A percentile compares a stretch with the other conserved stretches of the same genome.
These are phyloP conservation scores for Pollenia angustigena DNA, from an alignment of 2,888 invertebrate species.

Conservation along the genomic window DNA sequence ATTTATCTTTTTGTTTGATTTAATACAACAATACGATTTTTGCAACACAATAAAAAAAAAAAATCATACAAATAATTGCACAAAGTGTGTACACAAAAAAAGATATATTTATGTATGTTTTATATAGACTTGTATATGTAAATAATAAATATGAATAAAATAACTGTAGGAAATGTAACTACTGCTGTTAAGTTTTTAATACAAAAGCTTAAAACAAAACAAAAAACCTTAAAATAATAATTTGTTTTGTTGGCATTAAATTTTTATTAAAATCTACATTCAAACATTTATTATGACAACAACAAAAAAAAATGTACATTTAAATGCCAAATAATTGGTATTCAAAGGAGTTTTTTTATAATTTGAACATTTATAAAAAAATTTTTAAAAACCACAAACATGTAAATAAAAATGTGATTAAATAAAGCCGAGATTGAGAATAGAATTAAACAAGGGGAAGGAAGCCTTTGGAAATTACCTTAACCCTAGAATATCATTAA, in stretches of 20 bases:
- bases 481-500: too few species aligned
- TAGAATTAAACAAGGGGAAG: too few species aligned
- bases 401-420: not conserved
- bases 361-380: not conserved
- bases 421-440: not conserved
- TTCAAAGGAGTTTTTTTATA: not conserved
- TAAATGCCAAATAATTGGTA: slow-evolving; percentile 5
- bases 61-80: slow-evolving; percentile 48
- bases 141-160: slow-evolving; percentile 48
- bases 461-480: too few species aligned
- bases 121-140: slow-evolving; percentile 20
- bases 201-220: slow-evolving; percentile 9
- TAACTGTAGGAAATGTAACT: slow-evolving; percentile 42
- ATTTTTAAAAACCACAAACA: not conserved
- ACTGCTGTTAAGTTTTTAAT: slow-evolving; percentile 33
- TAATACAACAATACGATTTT: slow-evolving; percentile 51
- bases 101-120: slow-evolving; percentile 1
- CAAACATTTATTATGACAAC: not conserved
- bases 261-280: slow-evolving; percentile 32
- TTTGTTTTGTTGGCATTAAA: slow-evolving; percentile 29
- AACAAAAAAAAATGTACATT: not conserved
- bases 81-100: slow-evolving; percentile 29
- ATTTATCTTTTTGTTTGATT: slow-evolving; percentile 28
- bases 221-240: slow-evolving; percentile 33
- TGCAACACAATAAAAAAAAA: slow-evolving; percentile 28